Conservation (phyloP, 2,797 vertebrate species). For the Vultur gryphus region DNA sequence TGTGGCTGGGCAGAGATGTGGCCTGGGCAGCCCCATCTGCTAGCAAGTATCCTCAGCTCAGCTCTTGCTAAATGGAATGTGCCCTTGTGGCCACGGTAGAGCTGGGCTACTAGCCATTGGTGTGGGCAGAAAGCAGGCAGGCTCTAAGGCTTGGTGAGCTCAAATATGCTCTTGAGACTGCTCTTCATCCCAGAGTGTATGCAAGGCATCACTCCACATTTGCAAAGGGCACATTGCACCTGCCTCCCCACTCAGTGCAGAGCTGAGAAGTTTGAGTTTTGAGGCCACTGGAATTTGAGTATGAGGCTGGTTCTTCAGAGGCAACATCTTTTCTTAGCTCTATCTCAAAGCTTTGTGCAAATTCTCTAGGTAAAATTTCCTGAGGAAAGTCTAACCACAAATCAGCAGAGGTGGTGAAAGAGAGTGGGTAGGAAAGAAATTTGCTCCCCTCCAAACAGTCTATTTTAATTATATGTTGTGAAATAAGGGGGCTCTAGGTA, state of each 20-base stretch:
- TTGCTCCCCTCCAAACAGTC: neutral
- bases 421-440: neutral
- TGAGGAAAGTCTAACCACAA: neutral
- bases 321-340: neutral
- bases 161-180: neutral
- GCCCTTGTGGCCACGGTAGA: neutral
- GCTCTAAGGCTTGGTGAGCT: neutral
- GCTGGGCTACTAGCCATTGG: neutral
- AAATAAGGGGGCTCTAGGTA: neutral
- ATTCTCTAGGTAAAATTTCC: neutral
- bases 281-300: neutral
- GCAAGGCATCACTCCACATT: neutral
- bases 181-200: accelerated
- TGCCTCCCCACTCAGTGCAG: neutral
- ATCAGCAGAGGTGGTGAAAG: neutral
- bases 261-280: neutral
- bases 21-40: neutral
- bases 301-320: neutral
- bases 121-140: neutral
- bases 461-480: neutral
- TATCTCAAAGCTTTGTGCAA: neutral
- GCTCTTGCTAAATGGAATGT: neutral
- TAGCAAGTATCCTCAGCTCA: neutral
- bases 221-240: accelerated
- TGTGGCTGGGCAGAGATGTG: neutral